Evolutionary conservation across 1,140 invertebrate species (phyloP), one percentile per base, ranked within the genome.

Genomic region (Latrodectus geometricus): DNA sequence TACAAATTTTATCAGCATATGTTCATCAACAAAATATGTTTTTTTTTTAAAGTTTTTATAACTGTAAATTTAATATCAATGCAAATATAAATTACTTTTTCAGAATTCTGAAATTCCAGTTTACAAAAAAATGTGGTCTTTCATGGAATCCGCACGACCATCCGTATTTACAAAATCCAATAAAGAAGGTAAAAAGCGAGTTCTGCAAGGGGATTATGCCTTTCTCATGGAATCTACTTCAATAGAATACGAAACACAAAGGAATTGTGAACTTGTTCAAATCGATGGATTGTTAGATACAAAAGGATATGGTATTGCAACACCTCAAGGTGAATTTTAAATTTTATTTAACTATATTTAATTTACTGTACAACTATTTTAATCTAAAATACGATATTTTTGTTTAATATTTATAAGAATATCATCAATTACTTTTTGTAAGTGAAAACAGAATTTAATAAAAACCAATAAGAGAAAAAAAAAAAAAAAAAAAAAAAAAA

Each of bases 141-240:
- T 96, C 89, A 98, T 97, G 96, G 95, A 97, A 90, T 96, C 95
- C 0, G 94, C 95, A 15, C 92, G 95, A 72, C 96, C 96, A 0
- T 93, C 95, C 0, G 96, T 97, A 15, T 97, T 98, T 90, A 96
- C 96, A 4, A 93, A 93, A 75, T 96, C 94, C 88, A 97, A 97
- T 90, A 93, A 94, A 9, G 96, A 97, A 91, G 96, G 96, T 0
- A 95, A 97, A 1, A 95, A 97, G 23, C 92, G 95, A 50, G 96
- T 97, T 0, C 93, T 95, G 61, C 94, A 96, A 89, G 97, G 97
- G 72, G 94, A 93, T 68, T 98, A 97, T 90, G 96, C 96, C 0
- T 98, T 97, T 90, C 92, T 98, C 9, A 97, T 97, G 96, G 97
- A 98, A 92, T 97, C 96, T 11, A 97, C 96, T 3, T 96, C 95